Evolutionary conservation across 2,888 invertebrate genomes (phyloP).

Genomic region (Deroplatys truncata): DNA sequence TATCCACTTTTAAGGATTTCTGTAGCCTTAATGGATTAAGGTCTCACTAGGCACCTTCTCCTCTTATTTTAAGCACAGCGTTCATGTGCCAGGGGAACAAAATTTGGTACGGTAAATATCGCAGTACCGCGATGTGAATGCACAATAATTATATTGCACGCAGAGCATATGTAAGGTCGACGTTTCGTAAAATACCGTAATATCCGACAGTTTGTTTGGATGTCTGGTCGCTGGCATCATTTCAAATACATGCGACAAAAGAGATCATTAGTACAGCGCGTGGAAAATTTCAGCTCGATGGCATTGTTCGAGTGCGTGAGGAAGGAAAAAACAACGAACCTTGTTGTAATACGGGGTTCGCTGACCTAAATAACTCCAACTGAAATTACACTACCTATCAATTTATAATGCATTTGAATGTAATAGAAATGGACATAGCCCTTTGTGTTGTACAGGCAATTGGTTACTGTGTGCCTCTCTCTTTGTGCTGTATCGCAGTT

Average conservation of each 20-base stretch:
- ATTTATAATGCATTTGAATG: background rate
- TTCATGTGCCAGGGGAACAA: too few species aligned
- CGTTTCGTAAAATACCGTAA: too few species aligned
- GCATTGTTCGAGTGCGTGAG: background rate
- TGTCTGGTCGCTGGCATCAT: background rate
- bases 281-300: background rate
- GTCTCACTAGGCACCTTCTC: too few species aligned
- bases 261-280: background rate
- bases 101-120: too few species aligned
- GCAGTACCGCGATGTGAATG: too few species aligned
- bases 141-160: background rate
- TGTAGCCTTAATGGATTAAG: too few species aligned
- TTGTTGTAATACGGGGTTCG: background rate
- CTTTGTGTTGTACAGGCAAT: background rate
- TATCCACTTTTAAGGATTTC: too few species aligned
- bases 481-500: background rate
- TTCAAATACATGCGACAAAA: background rate
- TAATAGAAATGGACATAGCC: background rate
- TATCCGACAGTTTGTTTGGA: background rate
- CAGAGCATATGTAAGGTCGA: too few species aligned
- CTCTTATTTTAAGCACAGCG: too few species aligned
- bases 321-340: background rate
- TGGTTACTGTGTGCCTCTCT: background rate
- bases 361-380: background rate
- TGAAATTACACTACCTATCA: background rate